Evolutionary conservation across 2,797 vertebrate genomes (phyloP).

Genomic region (Premnoplex brunnescens): DNA sequence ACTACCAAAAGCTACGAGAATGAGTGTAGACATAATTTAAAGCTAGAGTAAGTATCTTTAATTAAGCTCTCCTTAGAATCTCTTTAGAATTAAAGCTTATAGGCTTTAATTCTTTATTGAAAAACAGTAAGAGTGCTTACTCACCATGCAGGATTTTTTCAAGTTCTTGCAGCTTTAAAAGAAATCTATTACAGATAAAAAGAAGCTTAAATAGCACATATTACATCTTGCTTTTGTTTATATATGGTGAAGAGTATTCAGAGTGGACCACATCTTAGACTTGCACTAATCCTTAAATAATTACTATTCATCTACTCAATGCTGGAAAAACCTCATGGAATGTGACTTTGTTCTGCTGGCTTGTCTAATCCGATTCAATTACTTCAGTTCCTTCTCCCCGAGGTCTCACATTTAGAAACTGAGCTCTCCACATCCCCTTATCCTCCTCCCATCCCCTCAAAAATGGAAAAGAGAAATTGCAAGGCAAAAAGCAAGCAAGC

Average conservation of each 20-base stretch:
- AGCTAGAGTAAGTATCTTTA: constrained; percentile 51
- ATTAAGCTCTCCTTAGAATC: constrained; percentile 65
- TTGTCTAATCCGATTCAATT: constrained; percentile 81
- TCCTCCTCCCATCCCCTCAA: background rate
- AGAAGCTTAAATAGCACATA: constrained; percentile 75
- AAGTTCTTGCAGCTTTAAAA: constrained; percentile 67
- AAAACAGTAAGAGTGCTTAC: constrained; percentile 68
- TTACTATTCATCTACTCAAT: constrained; percentile 74
- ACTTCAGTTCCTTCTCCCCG: constrained; percentile 71
- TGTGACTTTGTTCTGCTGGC: constrained; percentile 75
- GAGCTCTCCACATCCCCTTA: constrained; percentile 43
- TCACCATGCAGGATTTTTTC: constrained; percentile 60
- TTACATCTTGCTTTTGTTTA: constrained; percentile 78
- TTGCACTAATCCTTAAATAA: constrained; percentile 81
- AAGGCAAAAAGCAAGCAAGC: background rate
- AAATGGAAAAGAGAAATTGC: background rate
- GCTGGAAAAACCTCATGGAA: constrained; percentile 75
- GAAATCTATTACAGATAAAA: constrained; percentile 80
- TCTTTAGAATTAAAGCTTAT: constrained; percentile 49
- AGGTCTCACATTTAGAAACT: constrained; percentile 70
- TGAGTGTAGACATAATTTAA: constrained; percentile 46
- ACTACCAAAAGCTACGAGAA: background rate
- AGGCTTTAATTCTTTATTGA: constrained; percentile 71
- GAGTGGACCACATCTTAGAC: constrained; percentile 73
- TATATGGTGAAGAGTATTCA: constrained; percentile 74